Conservation (phyloP, 2,888 invertebrate genomes). For the Hirtodrosophila cameraria region DNA sequence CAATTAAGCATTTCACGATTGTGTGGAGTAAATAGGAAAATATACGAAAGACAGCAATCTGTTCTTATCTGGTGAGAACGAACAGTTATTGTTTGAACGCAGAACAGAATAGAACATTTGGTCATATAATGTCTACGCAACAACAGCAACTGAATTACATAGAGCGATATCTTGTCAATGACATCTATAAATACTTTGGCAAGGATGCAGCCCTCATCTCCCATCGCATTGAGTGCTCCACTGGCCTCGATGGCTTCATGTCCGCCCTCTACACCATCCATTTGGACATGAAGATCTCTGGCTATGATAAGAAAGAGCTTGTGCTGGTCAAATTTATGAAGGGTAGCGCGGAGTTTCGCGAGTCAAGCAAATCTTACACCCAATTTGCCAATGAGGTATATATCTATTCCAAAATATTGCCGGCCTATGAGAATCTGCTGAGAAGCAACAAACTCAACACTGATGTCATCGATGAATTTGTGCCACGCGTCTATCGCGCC, state of each 20-base stretch:
- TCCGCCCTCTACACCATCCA: slow-evolving; percentile 78
- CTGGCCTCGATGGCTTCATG: slow-evolving; percentile 83
- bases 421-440: slow-evolving; percentile 76
- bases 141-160: slow-evolving; percentile 73
- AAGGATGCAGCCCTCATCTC: slow-evolving; percentile 55
- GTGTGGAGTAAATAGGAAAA: not conserved
- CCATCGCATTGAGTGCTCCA: slow-evolving; percentile 64
- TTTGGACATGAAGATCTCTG: slow-evolving; percentile 52
- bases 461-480: slow-evolving; percentile 63
- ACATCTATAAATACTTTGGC: slow-evolving; percentile 70
- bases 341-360: slow-evolving; percentile 77
- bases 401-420: slow-evolving; percentile 78
- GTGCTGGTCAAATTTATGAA: slow-evolving; percentile 83
- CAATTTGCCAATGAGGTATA: slow-evolving; percentile 83
- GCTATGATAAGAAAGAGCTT: slow-evolving; percentile 45
- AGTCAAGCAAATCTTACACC: slow-evolving; percentile 75
- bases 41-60: no score
- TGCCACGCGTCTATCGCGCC: slow-evolving; percentile 73
- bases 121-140: slow-evolving; percentile 37
- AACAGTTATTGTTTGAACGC: no score
- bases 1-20: slow-evolving; percentile 25
- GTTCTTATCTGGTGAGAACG: no score
- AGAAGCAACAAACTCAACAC: slow-evolving; percentile 51
- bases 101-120: no score
- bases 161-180: slow-evolving; percentile 69